Conservation (phyloP, 2,888 invertebrate species). For the Bellardia pandia region DNA sequence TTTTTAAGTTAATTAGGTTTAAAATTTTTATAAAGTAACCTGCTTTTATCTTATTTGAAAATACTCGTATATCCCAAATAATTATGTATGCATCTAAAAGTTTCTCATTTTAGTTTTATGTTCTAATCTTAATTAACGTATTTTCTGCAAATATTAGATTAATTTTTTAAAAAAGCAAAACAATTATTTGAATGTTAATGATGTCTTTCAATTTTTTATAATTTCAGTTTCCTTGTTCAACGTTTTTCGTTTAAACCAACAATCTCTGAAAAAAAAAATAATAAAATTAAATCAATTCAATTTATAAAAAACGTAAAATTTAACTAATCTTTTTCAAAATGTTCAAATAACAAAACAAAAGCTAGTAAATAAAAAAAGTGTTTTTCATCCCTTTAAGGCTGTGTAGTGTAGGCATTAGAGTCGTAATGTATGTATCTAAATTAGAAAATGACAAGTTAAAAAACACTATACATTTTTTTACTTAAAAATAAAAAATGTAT, state of each 20-base stretch:
- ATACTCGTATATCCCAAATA: no score
- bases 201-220: not conserved
- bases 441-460: not conserved
- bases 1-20: no score
- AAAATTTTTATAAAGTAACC: no score
- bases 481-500: not conserved
- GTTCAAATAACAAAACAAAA: not conserved
- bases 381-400: conserved; percentile 52
- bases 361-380: not conserved
- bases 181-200: no score
- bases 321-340: conserved; percentile 2
- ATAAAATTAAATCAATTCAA: not conserved
- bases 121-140: no score
- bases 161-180: no score
- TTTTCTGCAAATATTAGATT: no score
- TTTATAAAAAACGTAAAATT: not conserved
- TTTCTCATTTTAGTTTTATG: no score
- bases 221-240: not conserved
- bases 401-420: conserved; percentile 65
- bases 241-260: not conserved
- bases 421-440: conserved; percentile 31
- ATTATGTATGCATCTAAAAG: no score
- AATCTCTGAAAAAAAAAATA: not conserved
- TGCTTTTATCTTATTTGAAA: no score
- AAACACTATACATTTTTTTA: not conserved